Conservation (phyloP, 2,113 vertebrate genomes). For the Centropus bengalensis region DNA sequence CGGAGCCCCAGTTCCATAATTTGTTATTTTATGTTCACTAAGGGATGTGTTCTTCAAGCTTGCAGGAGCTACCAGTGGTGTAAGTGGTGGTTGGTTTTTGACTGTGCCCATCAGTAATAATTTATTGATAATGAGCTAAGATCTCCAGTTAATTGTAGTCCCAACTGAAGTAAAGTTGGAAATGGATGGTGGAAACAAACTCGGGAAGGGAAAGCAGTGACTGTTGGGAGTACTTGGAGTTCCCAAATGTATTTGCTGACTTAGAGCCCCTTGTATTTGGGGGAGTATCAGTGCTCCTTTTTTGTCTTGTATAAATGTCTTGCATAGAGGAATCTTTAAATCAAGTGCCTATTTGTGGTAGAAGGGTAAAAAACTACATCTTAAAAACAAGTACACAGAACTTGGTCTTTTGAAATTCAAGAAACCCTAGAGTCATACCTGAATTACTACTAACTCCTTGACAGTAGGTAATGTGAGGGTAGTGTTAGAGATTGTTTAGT, state of each 20-base stretch:
- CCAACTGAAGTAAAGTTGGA: neutral
- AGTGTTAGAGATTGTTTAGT: neutral
- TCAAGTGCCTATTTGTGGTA: neutral
- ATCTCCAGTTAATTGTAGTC: neutral
- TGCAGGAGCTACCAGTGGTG: neutral
- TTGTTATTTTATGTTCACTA: neutral
- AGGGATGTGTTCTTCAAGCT: neutral
- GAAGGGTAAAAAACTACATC: neutral
- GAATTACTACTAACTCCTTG: neutral
- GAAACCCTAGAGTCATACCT: neutral
- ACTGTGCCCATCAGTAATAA: neutral
- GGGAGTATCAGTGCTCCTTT: neutral
- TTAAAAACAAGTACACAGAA: neutral
- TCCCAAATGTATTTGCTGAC: neutral
- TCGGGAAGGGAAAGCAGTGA: neutral
- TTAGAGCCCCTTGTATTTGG: neutral
- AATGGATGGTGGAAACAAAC: neutral
- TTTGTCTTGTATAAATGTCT: neutral
- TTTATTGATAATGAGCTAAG: neutral
- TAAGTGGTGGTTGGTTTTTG: neutral
- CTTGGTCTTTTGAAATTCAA: neutral
- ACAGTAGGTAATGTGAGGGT: neutral
- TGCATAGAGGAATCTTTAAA: neutral
- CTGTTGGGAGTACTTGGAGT: neutral
- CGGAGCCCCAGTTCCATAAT: neutral